Evolutionary conservation across 2,888 invertebrate genomes (phyloP), one percentile per base, ranked within the genome.

Genomic region (Clanis bilineata): DNA sequence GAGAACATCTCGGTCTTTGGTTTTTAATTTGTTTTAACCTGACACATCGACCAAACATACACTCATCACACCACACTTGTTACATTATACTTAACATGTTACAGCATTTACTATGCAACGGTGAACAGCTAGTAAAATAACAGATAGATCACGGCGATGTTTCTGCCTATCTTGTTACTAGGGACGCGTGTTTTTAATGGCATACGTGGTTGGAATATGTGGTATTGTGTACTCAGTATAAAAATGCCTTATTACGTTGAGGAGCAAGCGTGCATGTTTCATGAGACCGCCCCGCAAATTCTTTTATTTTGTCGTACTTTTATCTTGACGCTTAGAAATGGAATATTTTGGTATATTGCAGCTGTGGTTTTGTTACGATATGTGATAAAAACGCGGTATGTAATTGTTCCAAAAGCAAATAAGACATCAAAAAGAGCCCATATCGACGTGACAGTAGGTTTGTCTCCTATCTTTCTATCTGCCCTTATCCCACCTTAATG

Each of bases 121-220:
- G 60, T 56, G 62, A 64, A 66, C 66, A 61, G 62, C 64, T 47
- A 55, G 32, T 56, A 58, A 72, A n/a, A n/a, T n/a, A n/a, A n/a
- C n/a, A n/a, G 68, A 73, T 69, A 70, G 67, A 72, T 69, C 64
- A 7, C 70, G 62, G 74, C 68, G 63, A 63, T 60, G 66, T 77
- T 74, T 76, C 74, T 75, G 59, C 60, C 60, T 55, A 57, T 61
- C 44, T 51, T 45, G 60, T 58, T 61, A 59, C 59, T 57, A 61
- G 58, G 62, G 61, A 58, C 62, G 60, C 61, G 54, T 61, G 62
- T 61, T 36, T 61, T 61, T 62, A 64, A 64, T 61, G 44, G 56
- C 28, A 47, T 59, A 67, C 65, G 65, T 62, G 67, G 51, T 45
- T 41, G 23, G 66, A 70, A 67, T 67, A 65, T 28, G 36, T 22